A percentile compares a stretch with the other conserved stretches of the same genome.
phyloP scores from a whole-genome alignment of 2,113 vertebrate species.

The Phaethornis superciliosus region DNA sequence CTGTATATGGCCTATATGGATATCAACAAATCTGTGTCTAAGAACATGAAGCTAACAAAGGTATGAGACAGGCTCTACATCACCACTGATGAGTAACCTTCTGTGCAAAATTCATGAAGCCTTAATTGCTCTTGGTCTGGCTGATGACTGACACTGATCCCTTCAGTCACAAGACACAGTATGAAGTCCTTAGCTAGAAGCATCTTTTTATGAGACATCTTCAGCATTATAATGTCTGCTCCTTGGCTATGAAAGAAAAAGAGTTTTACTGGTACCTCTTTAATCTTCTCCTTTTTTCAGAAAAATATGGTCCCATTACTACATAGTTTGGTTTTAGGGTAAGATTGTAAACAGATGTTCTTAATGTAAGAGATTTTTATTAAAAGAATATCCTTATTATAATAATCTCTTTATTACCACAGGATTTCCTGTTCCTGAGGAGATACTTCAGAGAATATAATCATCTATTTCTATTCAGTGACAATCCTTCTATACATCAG shows the following conservation, averaged over 20 bases:
- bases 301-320: neutral
- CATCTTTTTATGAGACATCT: neutral
- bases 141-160: neutral
- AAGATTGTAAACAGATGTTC: conserved; percentile 43
- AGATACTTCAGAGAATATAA: neutral
- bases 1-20: neutral
- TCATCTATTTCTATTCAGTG: neutral
- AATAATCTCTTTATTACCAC: neutral
- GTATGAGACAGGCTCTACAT: neutral
- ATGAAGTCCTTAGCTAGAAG: neutral
- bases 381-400: conserved; percentile 3
- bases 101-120: neutral
- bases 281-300: neutral
- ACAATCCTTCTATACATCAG: neutral
- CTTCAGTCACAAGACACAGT: neutral
- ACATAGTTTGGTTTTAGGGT: neutral
- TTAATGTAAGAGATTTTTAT: neutral
- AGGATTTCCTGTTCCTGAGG: neutral
- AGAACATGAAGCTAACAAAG: neutral
- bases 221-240: neutral
- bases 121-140: neutral
- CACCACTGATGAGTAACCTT: neutral
- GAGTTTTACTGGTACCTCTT: neutral
- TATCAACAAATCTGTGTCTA: neutral
- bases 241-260: neutral